Evolutionary conservation across 2,888 invertebrate species (phyloP), one percentile per base, ranked within the genome.

Genomic region (Napeogenes sylphis): DNA sequence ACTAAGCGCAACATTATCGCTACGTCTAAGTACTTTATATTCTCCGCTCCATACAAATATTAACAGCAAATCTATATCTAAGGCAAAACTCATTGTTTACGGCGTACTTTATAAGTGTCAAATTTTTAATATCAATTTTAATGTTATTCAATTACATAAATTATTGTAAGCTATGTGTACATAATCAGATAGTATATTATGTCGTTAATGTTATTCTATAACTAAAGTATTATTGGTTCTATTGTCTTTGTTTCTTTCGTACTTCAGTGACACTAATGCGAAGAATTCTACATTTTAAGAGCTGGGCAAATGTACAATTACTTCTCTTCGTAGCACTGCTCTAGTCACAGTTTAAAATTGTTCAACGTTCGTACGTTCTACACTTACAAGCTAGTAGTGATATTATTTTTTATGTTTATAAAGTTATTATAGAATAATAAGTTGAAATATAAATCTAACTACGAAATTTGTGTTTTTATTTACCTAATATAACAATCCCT

Each of bases 271-370:
- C 47, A 73, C 69, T 68, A 69, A 68, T 66, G 84, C 82, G 85
- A 87, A 83, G 80, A 79, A 81, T 86, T 86, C 70, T 87, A 87
- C 87, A 87, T 89, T 88, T 85, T 76, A 68, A 73, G 83, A 90
- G 90, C 90, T 90, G 90, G 89, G 88, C 73, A 85, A 89, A 88
- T 88, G 90, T 88, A 85, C 77, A 83, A 84, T 81, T 79, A 68
- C 79, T 84, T 83, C 84, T 83, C 82, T 78, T 68, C 58, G 68
- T 69, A 59, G 56, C 53, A 32, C 51, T 58, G 35, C 56, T 45
- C 8, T 60, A 58, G 47, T 57, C 45, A 45, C 61, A 33, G 45
- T 63, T 55, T 21, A 55, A 54, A 21, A 21, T 21, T 21, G 21
- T 21, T 21, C 21, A 21, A 21, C 21, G 21, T 21, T 21, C 21